A percentile compares a stretch with the other conserved stretches of the same genome.
Evolutionary conservation across 2,113 vertebrate genomes (phyloP).

Genomic region (Meriones unguiculatus): DNA sequence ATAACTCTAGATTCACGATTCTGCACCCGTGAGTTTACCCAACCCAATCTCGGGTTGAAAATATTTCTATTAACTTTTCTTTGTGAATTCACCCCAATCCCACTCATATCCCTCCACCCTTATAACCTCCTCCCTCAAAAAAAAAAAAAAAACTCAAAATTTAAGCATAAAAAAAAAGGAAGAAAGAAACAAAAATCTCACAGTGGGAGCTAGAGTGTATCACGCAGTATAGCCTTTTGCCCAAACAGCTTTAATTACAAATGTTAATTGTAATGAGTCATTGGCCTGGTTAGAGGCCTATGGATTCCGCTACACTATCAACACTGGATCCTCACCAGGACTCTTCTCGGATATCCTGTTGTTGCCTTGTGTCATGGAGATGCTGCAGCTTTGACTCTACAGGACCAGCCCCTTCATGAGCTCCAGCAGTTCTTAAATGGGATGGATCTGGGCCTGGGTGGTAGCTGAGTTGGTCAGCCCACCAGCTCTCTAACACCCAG

Average conservation of each 20-base stretch:
- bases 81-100: neutral
- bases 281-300: neutral
- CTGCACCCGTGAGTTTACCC: neutral
- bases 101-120: neutral
- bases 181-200: neutral
- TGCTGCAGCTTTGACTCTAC: neutral
- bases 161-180: neutral
- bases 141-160: neutral
- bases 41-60: neutral
- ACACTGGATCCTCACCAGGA: neutral
- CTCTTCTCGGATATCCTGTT: neutral
- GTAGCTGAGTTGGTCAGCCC: neutral
- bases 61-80: neutral
- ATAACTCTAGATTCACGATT: neutral
- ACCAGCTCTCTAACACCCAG: neutral
- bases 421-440: neutral
- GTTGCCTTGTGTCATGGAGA: neutral
- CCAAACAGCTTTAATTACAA: neutral
- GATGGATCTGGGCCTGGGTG: neutral
- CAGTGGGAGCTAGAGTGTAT: neutral
- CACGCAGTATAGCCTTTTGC: neutral
- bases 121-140: neutral
- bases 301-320: neutral
- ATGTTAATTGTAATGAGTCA: neutral
- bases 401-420: neutral